A percentile compares a stretch with the other conserved stretches of the same genome.
Conservation (phyloP, 1,140 invertebrate species). For the Drosophila murphyi region DNA sequence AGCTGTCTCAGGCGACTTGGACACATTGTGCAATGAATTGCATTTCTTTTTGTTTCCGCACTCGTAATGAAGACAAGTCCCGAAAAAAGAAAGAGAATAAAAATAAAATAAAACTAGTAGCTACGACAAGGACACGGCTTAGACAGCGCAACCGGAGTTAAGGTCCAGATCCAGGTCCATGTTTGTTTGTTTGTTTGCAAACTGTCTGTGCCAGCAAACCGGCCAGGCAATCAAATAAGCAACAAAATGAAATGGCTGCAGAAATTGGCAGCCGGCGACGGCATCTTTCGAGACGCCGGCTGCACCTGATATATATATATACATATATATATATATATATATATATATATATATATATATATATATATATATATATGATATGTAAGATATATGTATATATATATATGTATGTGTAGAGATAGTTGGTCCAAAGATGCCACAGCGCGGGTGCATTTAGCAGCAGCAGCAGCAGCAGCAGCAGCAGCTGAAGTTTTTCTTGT, state of each 20-base stretch:
- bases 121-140: constrained; percentile 46
- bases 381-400: constrained; percentile 25
- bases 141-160: constrained; percentile 5
- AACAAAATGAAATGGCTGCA: constrained; percentile 77
- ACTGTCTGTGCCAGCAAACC: constrained; percentile 61
- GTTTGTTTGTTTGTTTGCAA: constrained; percentile 67
- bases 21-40: constrained; percentile 64
- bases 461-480: background rate
- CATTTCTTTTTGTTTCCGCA: constrained; percentile 49
- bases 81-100: constrained; percentile 10
- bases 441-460: background rate
- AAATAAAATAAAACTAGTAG: constrained; percentile 5
- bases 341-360: background rate
- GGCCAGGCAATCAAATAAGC: constrained; percentile 74
- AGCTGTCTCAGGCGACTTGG: constrained; percentile 4
- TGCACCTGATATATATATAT: constrained; percentile 43
- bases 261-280: constrained; percentile 50
- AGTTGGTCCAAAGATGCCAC: constrained; percentile 21
- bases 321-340: constrained; percentile 9
- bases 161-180: background rate
- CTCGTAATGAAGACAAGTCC: constrained; percentile 61
- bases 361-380: constrained; percentile 17
- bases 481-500: constrained; percentile 21
- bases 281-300: constrained; percentile 40
- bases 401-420: constrained; percentile 22